Evolutionary conservation across 2,888 invertebrate genomes (phyloP).

Genomic region (Miltochrista miniata): DNA sequence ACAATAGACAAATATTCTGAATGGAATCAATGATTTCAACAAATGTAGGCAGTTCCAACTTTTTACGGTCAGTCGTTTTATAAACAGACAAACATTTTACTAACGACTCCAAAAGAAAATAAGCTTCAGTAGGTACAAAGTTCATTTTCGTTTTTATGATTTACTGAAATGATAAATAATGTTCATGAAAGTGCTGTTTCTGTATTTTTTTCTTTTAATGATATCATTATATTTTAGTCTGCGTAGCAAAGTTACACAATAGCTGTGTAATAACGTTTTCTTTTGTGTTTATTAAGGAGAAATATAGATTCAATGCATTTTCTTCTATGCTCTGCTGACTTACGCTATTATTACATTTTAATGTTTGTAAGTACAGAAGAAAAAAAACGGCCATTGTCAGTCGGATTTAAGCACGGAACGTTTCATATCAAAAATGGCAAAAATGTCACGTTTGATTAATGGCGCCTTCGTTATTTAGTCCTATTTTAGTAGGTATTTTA

Average conservation of each 20-base stretch:
- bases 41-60: neutral
- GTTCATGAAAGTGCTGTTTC: neutral
- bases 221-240: neutral
- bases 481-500: too few species aligned
- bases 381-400: too few species aligned
- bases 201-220: neutral
- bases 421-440: too few species aligned
- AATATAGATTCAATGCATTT: too few species aligned
- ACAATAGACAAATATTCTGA: neutral
- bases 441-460: too few species aligned
- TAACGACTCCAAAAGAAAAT: neutral
- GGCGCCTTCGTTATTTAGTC: too few species aligned
- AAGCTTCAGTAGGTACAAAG: neutral
- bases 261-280: neutral
- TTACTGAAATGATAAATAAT: slow-evolving; percentile 2
- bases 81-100: neutral
- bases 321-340: too few species aligned
- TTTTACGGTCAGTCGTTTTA: neutral
- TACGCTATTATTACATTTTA: too few species aligned
- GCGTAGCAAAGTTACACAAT: neutral
- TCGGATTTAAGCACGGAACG: too few species aligned
- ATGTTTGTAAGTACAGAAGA: too few species aligned
- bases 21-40: neutral
- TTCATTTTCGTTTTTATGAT: slow-evolving; percentile 1
- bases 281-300: neutral